These are phyloP conservation scores for Acarapis woodi DNA, from an alignment of 1,140 invertebrate genomes.

Conservation along the genomic window DNA sequence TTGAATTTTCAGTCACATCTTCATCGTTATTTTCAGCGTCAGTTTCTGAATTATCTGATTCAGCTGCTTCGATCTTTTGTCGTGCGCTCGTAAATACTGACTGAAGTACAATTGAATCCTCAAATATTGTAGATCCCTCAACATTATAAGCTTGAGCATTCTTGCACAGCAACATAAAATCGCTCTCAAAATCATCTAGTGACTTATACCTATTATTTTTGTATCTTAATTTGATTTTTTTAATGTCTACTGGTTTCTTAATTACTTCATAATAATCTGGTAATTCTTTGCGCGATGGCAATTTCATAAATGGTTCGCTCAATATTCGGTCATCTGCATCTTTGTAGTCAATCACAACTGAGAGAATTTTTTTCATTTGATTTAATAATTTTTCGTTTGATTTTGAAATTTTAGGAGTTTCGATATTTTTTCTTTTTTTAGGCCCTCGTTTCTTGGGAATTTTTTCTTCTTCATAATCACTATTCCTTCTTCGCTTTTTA, in stretches of 20 bases:
- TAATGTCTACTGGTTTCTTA: constrained; percentile 78
- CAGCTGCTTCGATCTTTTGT: constrained; percentile 35
- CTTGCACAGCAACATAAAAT: constrained; percentile 72
- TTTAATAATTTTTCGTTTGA: constrained; percentile 20
- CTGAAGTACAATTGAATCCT: constrained; percentile 73
- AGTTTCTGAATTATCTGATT: too few species aligned
- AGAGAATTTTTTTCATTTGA: constrained; percentile 49
- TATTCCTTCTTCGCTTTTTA: too few species aligned
- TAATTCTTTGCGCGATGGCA: constrained; percentile 62
- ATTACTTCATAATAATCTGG: constrained; percentile 97
- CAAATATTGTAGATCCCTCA: constrained; percentile 75
- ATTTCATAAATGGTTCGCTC: constrained; percentile 76
- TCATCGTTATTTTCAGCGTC: too few species aligned
- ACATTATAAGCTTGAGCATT: constrained; percentile 93
- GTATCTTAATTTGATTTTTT: constrained; percentile 33
- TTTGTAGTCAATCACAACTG: constrained; percentile 47
- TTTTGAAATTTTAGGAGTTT: constrained; percentile 18
- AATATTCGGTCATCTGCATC: constrained; percentile 38
- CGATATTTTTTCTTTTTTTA: constrained; percentile 27
- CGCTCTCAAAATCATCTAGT: constrained; percentile 61
- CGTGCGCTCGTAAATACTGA: constrained; percentile 41
- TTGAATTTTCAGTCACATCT: too few species aligned
- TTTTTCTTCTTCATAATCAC: too few species aligned
- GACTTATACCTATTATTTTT: constrained; percentile 24
- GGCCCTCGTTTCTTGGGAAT: too few species aligned